A percentile compares a stretch with the other conserved stretches of the same genome.
Evolutionary conservation across 2,113 vertebrate species (phyloP).

Genomic region (Vombatus ursinus): DNA sequence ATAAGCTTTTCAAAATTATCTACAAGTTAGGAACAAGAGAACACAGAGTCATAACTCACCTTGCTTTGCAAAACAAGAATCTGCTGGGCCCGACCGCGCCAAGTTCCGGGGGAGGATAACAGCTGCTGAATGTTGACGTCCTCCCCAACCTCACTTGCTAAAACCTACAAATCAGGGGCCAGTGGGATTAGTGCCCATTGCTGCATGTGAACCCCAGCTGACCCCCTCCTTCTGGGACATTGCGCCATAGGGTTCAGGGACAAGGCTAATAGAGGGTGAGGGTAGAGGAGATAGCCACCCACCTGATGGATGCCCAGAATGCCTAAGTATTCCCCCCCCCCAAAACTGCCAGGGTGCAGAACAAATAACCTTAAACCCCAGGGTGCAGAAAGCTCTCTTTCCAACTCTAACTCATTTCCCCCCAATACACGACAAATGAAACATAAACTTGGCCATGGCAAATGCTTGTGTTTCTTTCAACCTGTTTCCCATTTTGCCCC

Average conservation of each 20-base stretch:
- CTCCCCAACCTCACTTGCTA: constrained; percentile 92
- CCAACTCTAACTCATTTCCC: not conserved
- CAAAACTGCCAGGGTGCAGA: not conserved
- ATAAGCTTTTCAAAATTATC: not conserved
- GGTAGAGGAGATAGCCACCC: not conserved
- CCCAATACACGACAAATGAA: not conserved
- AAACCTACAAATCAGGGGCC: constrained; percentile 82
- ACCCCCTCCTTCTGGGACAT: not conserved
- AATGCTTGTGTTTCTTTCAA: not conserved
- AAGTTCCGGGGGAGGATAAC: constrained; percentile 85
- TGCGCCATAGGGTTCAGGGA: not conserved
- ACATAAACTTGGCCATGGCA: not conserved
- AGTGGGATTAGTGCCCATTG: not conserved
- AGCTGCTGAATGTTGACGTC: constrained; percentile 90
- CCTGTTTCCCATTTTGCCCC: not conserved
- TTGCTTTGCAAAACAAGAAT: constrained; percentile 92
- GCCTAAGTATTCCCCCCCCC: rapidly evolving
- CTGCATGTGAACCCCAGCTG: not conserved
- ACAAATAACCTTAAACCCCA: not conserved
- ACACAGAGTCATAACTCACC: constrained; percentile 80
- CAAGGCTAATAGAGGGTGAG: rapidly evolving
- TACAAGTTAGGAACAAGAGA: not conserved
- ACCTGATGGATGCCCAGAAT: not conserved
- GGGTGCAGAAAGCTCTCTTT: not conserved
- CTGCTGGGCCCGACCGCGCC: constrained; percentile 94